Evolutionary conservation across 2,113 vertebrate species (phyloP).

Genomic region (Callocephalon fimbriatum): DNA sequence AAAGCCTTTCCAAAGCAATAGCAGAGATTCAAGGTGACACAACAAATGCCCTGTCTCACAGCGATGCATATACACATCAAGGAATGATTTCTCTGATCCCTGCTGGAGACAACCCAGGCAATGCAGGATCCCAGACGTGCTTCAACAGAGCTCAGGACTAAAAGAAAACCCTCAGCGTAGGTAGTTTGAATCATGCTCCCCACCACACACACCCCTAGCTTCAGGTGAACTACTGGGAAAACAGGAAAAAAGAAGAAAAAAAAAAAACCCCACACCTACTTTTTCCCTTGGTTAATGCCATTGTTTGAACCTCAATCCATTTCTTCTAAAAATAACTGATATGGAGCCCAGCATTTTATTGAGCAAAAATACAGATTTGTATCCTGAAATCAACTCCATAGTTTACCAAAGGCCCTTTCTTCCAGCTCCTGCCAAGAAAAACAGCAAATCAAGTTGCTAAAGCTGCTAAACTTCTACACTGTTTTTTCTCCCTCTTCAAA

Average conservation of each 20-base stretch:
- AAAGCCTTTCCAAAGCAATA: background rate
- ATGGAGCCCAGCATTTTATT: background rate
- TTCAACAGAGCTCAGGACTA: background rate
- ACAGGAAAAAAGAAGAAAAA: background rate
- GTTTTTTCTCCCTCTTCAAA: background rate
- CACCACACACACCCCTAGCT: background rate
- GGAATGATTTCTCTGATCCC: background rate
- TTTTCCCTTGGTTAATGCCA: background rate
- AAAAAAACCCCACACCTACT: background rate
- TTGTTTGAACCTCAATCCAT: background rate
- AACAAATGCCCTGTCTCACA: background rate
- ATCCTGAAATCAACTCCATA: background rate
- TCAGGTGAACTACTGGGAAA: background rate
- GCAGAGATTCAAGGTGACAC: background rate
- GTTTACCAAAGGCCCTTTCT: background rate
- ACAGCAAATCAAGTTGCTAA: background rate
- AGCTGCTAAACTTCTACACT: background rate
- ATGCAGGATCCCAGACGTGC: background rate
- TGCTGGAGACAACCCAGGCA: background rate
- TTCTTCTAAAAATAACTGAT: background rate
- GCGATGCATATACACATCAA: accelerated
- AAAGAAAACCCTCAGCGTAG: accelerated
- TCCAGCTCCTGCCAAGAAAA: background rate
- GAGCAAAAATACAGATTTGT: background rate
- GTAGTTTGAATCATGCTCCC: accelerated